Evolutionary conservation across 2,797 vertebrate genomes (phyloP).

Genomic region (Channallabes apus): DNA sequence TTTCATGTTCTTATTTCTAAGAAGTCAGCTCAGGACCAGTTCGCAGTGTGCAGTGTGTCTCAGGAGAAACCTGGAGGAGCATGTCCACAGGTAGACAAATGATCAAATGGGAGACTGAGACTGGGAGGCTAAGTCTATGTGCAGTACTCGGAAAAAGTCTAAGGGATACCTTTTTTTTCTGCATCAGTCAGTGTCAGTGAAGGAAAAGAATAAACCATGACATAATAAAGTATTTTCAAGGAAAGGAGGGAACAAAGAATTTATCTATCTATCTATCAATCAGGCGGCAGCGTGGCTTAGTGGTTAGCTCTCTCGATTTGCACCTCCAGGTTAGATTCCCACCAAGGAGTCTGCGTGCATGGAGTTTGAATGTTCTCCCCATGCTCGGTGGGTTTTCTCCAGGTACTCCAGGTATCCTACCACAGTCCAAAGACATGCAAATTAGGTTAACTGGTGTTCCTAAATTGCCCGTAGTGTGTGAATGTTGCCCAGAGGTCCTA

Average conservation of each 20-base stretch:
- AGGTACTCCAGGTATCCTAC: too few relatives aligned
- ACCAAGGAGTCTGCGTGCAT: too few relatives aligned
- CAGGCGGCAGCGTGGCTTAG: too few relatives aligned
- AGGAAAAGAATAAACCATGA: not conserved
- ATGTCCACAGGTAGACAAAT: conserved; percentile 21
- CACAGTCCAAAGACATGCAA: too few relatives aligned
- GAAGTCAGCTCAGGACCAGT: not conserved
- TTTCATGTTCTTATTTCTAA: not conserved
- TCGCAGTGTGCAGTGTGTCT: not conserved
- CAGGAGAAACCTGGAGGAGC: conserved; percentile 10
- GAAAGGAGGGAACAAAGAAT: not conserved
- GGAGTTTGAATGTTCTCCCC: too few relatives aligned
- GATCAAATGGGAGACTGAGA: conserved; percentile 18
- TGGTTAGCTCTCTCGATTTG: too few relatives aligned
- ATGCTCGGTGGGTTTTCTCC: too few relatives aligned
- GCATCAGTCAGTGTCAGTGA: not conserved
- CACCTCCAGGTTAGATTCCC: too few relatives aligned
- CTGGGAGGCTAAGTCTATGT: conserved; percentile 10
- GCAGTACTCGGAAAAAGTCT: not conserved
- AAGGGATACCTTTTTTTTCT: conserved; percentile 10
- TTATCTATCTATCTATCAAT: not conserved
- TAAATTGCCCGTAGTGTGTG: too few relatives aligned
- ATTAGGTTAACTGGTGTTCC: too few relatives aligned
- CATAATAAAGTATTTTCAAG: not conserved
- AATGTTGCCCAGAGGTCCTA: too few relatives aligned